Base-by-base conservation (phyloP, 2,888 invertebrate genomes). In the Mythimna loreyi region DNA sequence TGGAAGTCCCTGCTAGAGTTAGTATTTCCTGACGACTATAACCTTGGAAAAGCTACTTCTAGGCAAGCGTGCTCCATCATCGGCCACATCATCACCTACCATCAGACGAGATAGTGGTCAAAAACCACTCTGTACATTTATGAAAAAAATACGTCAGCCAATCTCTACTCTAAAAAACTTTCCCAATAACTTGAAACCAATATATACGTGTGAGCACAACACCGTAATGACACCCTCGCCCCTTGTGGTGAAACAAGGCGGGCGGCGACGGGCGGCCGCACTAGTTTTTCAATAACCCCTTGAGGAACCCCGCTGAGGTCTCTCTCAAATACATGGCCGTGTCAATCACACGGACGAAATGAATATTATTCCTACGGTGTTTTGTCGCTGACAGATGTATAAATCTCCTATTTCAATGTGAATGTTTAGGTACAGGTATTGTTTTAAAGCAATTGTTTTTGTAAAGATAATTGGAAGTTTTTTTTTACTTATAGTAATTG, bases 211-310 rank as follows among this genome's bases (percentile, higher is more conserved):
- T 50, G 52, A 52, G 36, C 53, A 74, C 62, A 69, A 69, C 76
- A 79, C 67, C 65, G 58, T 71, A 74, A 81, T 76, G 80, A 82
- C 81, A 71, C 82, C 83, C 83, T 85, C 87, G 72, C 91, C 90
- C 90, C 89, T 90, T 84, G 92, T 84, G 91, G 92, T 91, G 83
- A 85, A 91, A 92, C 92, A 91, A 93, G 93, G 92, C 92, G 91
- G 92, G 88, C 86, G 55, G 55, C 7, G 33, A 13, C 55, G 55
- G 55, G 55, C 87, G 87, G 84, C 86, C 86, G 87, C 87, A 79
- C 89, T 87, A 90, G 90, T 92, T 92, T 92, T 92, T 91, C 90
- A 92, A 90, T 88, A 91, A 93, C 93, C 95, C 94, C 92, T 93
- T 92, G 86, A 89, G 90, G 86, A 88, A 74, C 81, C 95, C 95